A percentile compares a stretch with the other conserved stretches of the same genome.
phyloP scores from a whole-genome alignment of 1,140 invertebrate species.

The Lerema accius region DNA sequence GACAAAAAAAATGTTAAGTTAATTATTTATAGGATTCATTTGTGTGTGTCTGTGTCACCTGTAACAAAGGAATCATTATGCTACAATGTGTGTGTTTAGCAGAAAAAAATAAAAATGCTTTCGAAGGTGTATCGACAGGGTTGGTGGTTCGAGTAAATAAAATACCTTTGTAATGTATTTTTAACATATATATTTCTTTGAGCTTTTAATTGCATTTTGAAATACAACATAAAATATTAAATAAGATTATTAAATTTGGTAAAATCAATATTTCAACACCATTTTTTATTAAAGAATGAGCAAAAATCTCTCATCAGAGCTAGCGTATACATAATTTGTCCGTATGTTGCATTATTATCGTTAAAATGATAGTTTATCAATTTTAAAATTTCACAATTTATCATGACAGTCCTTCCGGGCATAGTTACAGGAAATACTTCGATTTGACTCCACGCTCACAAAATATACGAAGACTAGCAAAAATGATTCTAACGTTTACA shows the following conservation, averaged over 20 bases:
- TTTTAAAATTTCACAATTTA: conserved; percentile 40
- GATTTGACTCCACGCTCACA: conserved; percentile 6
- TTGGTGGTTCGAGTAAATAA: conserved; percentile 58
- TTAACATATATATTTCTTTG: conserved; percentile 84
- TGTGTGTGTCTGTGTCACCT: no score
- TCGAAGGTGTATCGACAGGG: no score
- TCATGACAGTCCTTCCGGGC: conserved; percentile 8
- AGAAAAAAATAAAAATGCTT: no score
- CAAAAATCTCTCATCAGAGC: conserved; percentile 82
- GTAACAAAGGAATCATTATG: no score
- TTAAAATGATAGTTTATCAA: conserved; percentile 77
- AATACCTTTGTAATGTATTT: conserved; percentile 73
- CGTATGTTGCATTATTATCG: conserved; percentile 72
- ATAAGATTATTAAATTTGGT: conserved; percentile 84
- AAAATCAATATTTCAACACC: conserved; percentile 83
- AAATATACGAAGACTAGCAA: conserved; percentile 32
- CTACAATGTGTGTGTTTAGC: no score
- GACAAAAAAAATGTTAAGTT: no score
- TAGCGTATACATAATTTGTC: conserved; percentile 83
- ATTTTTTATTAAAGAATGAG: conserved; percentile 81
- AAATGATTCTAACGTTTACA: conserved; percentile 17
- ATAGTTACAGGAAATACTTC: conserved; percentile 3
- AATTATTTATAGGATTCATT: no score
- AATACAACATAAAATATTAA: conserved; percentile 85
- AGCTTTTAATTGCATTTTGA: conserved; percentile 84